Conservation (phyloP, 2,113 vertebrate genomes). For the Rhinoderma darwinii region DNA sequence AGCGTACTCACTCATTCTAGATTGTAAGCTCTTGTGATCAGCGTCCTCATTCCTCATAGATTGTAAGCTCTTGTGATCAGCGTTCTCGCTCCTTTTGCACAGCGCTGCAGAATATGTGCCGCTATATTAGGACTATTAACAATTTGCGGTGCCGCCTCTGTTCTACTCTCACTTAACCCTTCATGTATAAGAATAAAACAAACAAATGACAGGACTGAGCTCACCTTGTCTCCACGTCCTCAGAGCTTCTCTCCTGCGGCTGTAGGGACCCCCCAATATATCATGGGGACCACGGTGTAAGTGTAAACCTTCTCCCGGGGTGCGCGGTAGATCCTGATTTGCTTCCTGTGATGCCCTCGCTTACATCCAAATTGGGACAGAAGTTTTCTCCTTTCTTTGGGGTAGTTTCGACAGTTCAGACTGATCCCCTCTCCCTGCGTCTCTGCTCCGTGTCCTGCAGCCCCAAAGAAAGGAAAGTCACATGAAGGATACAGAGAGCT, state of each 20-base stretch:
- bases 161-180: too few species aligned
- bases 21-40: too few species aligned
- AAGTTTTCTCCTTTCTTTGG: neutral
- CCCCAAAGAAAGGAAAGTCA: slow-evolving; percentile 78
- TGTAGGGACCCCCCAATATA: neutral
- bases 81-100: too few species aligned
- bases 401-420: neutral
- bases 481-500: slow-evolving; percentile 68
- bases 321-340: neutral
- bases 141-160: too few species aligned
- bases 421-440: slow-evolving; percentile 46
- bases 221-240: neutral
- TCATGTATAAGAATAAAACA: too few species aligned
- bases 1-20: too few species aligned
- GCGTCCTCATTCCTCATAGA: too few species aligned
- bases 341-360: neutral
- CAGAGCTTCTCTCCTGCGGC: neutral
- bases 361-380: slow-evolving; percentile 37
- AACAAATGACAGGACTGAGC: too few species aligned
- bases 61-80: too few species aligned
- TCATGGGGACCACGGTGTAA: slow-evolving; percentile 6
- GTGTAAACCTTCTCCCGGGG: neutral
- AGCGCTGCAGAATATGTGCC: too few species aligned
- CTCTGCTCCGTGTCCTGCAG: slow-evolving; percentile 48
- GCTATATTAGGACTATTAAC: too few species aligned